Evolutionary conservation across 2,888 invertebrate species (phyloP).

Genomic region (Hirudinaria manillensis): DNA sequence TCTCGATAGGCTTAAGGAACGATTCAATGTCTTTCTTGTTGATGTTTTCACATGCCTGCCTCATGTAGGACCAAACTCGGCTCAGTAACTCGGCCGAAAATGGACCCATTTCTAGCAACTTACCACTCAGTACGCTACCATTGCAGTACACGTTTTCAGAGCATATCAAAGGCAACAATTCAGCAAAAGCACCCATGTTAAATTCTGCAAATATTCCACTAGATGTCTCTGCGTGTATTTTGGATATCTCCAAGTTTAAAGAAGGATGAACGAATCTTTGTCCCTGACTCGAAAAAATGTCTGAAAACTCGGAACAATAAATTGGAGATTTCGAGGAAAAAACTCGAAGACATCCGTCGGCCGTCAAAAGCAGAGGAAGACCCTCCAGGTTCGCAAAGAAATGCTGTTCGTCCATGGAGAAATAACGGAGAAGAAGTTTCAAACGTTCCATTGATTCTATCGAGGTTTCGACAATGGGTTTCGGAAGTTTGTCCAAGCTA

Average conservation of each 20-base stretch:
- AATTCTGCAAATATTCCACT: constrained; percentile 35
- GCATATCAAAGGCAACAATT: constrained; percentile 35
- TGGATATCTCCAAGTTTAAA: constrained; percentile 33
- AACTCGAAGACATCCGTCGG: constrained; percentile 38
- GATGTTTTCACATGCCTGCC: constrained; percentile 30
- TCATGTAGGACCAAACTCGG: constrained; percentile 38
- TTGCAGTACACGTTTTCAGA: constrained; percentile 21
- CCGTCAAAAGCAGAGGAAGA: constrained; percentile 38
- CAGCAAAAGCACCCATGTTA: constrained; percentile 37
- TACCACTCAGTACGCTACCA: constrained; percentile 14
- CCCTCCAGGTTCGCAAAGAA: constrained; percentile 36
- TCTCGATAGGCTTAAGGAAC: constrained; percentile 35
- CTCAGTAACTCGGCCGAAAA: constrained; percentile 36
- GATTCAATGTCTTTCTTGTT: constrained; percentile 20
- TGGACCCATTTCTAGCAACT: constrained; percentile 20
- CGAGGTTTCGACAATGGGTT: constrained; percentile 35
- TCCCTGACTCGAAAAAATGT: constrained; percentile 38
- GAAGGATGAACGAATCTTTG: constrained; percentile 38
- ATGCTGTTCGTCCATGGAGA: constrained; percentile 31
- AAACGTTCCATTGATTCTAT: constrained; percentile 33
- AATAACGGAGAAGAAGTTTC: constrained; percentile 37
- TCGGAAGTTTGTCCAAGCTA: constrained; percentile 36
- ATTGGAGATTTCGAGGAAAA: constrained; percentile 38
- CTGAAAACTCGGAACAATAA: constrained; percentile 37
- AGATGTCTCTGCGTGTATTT: constrained; percentile 22